phyloP scores from a whole-genome alignment of 1,140 invertebrate species.

The Rhopalosiphum padi region DNA sequence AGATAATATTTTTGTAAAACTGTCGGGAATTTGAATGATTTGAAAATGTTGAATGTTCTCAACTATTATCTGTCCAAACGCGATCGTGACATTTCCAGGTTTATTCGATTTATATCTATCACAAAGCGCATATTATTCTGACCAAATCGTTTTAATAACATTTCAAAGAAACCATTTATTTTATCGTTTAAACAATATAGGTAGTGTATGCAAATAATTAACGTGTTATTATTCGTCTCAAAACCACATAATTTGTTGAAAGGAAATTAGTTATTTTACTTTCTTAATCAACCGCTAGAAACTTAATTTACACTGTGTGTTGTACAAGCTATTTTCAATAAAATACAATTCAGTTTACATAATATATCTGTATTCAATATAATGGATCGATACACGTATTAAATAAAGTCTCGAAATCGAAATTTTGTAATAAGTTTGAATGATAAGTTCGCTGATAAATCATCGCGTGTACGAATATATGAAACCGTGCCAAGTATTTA shows the following conservation, averaged over 20 bases:
- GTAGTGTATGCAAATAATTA: background rate
- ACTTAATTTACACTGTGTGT: background rate
- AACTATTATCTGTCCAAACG: too few relatives aligned
- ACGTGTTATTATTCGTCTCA: background rate
- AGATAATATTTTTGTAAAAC: background rate
- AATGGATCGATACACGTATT: background rate
- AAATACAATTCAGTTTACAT: background rate
- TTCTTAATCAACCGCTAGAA: background rate
- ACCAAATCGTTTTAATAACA: background rate
- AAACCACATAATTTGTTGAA: background rate
- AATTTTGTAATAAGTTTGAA: background rate
- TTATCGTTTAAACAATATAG: background rate
- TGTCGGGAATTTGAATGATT: background rate
- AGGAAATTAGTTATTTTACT: background rate
- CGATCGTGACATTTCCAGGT: too few relatives aligned
- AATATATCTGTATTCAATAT: background rate
- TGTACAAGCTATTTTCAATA: background rate
- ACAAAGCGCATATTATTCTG: background rate
- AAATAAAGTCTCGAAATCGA: background rate
- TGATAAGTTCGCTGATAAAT: background rate
- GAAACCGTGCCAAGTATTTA: background rate
- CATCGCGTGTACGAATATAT: background rate
- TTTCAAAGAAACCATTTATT: background rate
- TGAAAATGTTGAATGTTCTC: background rate
- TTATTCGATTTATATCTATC: background rate